Conservation (phyloP, 1,140 invertebrate species). For the Augochlora pura region DNA sequence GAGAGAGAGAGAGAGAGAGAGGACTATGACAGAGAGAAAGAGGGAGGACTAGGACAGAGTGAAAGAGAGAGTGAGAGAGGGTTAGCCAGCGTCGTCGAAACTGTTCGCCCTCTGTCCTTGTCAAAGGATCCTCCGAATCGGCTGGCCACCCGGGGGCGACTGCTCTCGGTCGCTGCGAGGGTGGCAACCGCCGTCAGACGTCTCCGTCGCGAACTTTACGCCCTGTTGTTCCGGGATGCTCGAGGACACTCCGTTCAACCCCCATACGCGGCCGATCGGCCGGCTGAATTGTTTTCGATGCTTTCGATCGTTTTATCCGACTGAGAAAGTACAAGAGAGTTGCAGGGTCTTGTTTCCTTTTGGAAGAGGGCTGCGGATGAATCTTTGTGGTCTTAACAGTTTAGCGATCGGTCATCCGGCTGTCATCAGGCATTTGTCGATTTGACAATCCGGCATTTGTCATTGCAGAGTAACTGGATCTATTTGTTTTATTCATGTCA, state of each 20-base stretch:
- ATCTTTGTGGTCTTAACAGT: too few species aligned
- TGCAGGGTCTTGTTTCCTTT: neutral
- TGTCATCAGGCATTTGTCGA: too few species aligned
- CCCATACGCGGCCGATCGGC: too few species aligned
- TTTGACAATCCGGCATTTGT: too few species aligned
- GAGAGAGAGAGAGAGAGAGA: too few species aligned
- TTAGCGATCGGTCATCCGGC: too few species aligned
- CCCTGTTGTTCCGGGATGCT: neutral
- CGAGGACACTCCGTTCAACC: neutral
- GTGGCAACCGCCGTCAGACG: neutral
- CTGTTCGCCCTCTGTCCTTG: constrained; percentile 29
- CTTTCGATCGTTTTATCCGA: neutral
- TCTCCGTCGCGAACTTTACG: neutral
- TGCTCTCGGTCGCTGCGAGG: neutral
- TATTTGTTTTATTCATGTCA: too few species aligned
- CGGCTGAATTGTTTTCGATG: neutral
- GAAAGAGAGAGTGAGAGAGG: neutral
- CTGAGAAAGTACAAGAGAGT: neutral
- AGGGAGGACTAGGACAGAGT: neutral
- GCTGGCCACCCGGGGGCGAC: constrained; percentile 22
- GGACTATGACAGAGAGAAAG: too few species aligned
- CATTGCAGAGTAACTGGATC: too few species aligned
- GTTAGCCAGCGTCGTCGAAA: constrained; percentile 18
- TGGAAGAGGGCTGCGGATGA: too few species aligned
- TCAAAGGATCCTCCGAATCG: constrained; percentile 50